Base-by-base conservation (phyloP, 2,113 vertebrate species). In the Corythoichthys haematopterus region DNA sequence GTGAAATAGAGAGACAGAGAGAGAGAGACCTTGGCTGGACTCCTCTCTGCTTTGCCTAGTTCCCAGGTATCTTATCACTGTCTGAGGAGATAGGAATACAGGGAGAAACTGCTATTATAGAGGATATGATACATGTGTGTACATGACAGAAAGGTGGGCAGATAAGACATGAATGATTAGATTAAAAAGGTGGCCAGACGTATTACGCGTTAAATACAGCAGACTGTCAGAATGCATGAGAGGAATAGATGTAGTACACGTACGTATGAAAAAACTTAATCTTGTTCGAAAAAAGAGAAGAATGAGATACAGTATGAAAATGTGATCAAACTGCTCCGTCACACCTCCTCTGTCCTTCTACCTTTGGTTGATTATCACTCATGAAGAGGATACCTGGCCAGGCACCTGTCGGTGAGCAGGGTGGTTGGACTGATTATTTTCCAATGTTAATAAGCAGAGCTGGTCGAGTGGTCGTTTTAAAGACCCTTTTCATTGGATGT, bases 31-130 rank as follows among this genome's bases (percentile, higher is more conserved):
- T 58, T 64, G 68, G 70, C 38, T 46, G 64, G 70, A 68, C 70
- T 68, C 52, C 46, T 70, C 69, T 70, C 79, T 75, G 71, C 60
- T 80, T 74, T 66, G 59, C 69, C 68, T 75, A 70, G 58, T 47
- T 71, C 64, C 37, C 71, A 74, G 70, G 80, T 80, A 74, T 84
- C 80, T 86, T 84, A 88, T 83, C 85, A 53, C 52, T 61, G 69
- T 20, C 36, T 55, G 55, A 58, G 65, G 50, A 75, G 80, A 84
- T 82, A 72, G 61, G 51, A 69, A 70, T 52, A 72, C 70, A 59
- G 52, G 59, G 78, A 78, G 75, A 84, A 83, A 71, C 57, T 52
- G 46, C 58, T 76, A 65, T 83, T 80, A 72, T 77, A 72, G 69
- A 51, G 48, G 48, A 64, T 66, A 50, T 74, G 80, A 87, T 78